Evolutionary conservation across 2,888 invertebrate genomes (phyloP).

Genomic region (Cheilosia variabilis): DNA sequence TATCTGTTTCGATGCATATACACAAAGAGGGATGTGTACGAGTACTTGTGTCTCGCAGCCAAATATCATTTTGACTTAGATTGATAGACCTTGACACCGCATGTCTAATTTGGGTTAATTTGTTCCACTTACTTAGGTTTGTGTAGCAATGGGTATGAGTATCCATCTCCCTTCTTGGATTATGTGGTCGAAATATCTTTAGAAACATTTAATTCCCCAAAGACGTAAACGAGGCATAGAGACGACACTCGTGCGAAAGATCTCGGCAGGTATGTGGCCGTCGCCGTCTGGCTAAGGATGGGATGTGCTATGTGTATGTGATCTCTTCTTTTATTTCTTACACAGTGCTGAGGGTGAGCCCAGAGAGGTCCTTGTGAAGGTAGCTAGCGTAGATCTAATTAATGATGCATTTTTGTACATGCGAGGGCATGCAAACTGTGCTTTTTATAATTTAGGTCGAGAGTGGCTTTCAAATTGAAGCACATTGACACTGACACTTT

Average conservation of each 20-base stretch:
- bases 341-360: background rate
- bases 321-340: constrained; percentile 6
- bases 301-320: background rate
- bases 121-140: constrained; percentile 74
- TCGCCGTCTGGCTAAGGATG: background rate
- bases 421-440: constrained; percentile 9
- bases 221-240: constrained; percentile 61
- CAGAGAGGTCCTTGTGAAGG: constrained; percentile 5
- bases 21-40: background rate
- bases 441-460: constrained; percentile 40
- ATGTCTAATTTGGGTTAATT: constrained; percentile 76
- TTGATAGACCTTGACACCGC: constrained; percentile 76
- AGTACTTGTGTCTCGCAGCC: constrained; percentile 27
- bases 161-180: constrained; percentile 34
- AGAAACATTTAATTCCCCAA: constrained; percentile 70
- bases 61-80: constrained; percentile 75
- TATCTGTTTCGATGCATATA: background rate
- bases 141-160: constrained; percentile 56
- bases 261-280: constrained; percentile 10
- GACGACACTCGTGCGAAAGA: constrained; percentile 29
- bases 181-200: constrained; percentile 73
- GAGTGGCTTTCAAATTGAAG: constrained; percentile 5
- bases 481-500: background rate
- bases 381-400: constrained; percentile 1
- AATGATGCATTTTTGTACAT: constrained; percentile 8